These are phyloP conservation scores for Lepeophtheirus nordmannii DNA, from an alignment of 2,888 invertebrate species.

Conservation along the genomic window DNA sequence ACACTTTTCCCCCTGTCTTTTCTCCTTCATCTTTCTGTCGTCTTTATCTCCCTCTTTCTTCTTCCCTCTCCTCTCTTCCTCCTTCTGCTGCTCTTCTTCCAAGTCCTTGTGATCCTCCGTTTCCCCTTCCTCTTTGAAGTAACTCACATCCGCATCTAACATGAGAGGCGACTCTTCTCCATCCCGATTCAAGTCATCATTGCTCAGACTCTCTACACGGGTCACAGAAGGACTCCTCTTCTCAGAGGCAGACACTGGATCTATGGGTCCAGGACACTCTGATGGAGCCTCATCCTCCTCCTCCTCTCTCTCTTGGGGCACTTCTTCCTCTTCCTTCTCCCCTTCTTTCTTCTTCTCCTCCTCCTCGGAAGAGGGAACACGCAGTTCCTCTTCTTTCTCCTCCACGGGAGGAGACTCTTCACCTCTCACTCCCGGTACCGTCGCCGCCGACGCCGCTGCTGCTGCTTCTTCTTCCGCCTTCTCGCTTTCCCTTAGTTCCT, in stretches of 20 bases:
- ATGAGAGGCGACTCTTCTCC: conserved; percentile 7
- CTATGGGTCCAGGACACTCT: neutral
- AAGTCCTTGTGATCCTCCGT: conserved; percentile 2
- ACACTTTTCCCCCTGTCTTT: neutral
- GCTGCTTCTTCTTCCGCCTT: neutral
- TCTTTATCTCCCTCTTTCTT: neutral
- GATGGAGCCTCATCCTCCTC: neutral
- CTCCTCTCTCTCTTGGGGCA: neutral
- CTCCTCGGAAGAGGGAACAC: too few relatives aligned
- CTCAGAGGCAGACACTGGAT: neutral
- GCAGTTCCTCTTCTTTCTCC: neutral
- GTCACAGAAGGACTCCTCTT: neutral
- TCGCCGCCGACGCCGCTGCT: neutral
- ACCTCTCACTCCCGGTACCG: neutral
- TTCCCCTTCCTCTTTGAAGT: conserved; percentile 12
- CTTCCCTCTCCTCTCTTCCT: neutral
- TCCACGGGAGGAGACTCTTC: neutral
- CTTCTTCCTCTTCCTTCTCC: neutral
- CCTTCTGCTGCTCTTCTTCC: conserved; percentile 3
- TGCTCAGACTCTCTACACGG: neutral
- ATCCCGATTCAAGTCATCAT: too few relatives aligned
- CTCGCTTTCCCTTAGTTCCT: neutral
- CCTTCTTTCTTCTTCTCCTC: neutral
- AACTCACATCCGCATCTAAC: neutral
- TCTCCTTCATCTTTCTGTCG: neutral